Conservation (phyloP, 1,140 invertebrate species). For the Trichonephila clavipes region DNA sequence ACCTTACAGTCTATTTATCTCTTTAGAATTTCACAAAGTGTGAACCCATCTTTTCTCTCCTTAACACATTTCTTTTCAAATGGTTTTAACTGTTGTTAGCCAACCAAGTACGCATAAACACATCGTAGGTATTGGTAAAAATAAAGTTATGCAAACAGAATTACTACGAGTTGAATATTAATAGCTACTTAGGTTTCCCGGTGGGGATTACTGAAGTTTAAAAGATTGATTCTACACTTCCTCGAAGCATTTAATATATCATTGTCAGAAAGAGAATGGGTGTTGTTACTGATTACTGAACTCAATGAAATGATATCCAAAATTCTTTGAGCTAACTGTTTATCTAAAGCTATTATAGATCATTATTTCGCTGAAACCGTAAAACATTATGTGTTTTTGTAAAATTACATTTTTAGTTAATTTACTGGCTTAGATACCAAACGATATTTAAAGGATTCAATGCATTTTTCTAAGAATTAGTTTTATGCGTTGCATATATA, state of each 20-base stretch:
- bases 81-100: constrained; percentile 42
- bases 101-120: constrained; percentile 35
- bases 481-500: no score
- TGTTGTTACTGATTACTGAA: no score
- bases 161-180: constrained; percentile 43
- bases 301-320: no score
- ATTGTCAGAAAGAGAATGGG: neutral
- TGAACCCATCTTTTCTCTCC: neutral
- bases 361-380: no score
- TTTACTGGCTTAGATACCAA: no score
- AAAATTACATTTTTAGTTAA: no score
- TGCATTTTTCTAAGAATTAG: no score
- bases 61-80: constrained; percentile 51
- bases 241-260: neutral
- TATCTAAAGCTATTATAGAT: no score
- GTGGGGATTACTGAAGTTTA: no score
- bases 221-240: neutral
- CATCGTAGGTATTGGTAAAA: constrained; percentile 10
- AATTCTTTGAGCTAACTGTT: no score
- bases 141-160: constrained; percentile 45
- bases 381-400: no score
- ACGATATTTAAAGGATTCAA: no score
- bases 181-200: constrained; percentile 26
- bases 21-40: neutral
- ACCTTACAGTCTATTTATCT: neutral